These are phyloP conservation scores for Nasonia longicornis DNA, from an alignment of 1,140 invertebrate genomes.

Conservation along the genomic window DNA sequence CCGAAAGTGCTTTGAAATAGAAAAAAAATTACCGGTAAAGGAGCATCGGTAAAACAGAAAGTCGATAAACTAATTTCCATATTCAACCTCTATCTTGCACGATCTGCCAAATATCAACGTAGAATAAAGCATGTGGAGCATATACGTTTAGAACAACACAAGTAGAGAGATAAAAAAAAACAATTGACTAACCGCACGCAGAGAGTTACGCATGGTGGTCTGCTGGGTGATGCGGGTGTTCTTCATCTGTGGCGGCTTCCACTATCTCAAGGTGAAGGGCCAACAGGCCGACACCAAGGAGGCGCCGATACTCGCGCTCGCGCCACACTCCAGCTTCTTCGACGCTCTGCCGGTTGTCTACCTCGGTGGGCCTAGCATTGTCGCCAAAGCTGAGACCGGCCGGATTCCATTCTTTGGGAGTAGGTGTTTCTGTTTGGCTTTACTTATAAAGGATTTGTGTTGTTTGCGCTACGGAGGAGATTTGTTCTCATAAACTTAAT, in stretches of 20 bases:
- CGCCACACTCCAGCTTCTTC: slow-evolving; percentile 92
- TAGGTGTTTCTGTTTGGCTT: slow-evolving; percentile 69
- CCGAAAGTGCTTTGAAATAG: not conserved
- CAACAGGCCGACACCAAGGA: slow-evolving; percentile 75
- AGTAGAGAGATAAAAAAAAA: not conserved
- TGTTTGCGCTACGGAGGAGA: too few relatives aligned
- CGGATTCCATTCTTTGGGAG: slow-evolving; percentile 89
- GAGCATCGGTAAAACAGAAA: slow-evolving; percentile 1
- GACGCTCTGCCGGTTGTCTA: slow-evolving; percentile 87
- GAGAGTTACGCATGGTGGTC: slow-evolving; percentile 72
- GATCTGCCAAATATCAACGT: too few relatives aligned
- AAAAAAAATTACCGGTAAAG: too few relatives aligned
- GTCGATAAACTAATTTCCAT: not conserved
- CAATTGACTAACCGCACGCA: slow-evolving; percentile 52
- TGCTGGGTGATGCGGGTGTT: slow-evolving; percentile 79
- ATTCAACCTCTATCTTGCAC: not conserved
- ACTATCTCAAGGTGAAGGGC: slow-evolving; percentile 79
- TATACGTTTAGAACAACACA: too few relatives aligned
- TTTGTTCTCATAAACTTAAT: too few relatives aligned
- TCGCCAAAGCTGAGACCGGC: slow-evolving; percentile 86
- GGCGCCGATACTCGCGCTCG: slow-evolving; percentile 88
- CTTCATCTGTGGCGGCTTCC: slow-evolving; percentile 85
- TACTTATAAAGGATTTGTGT: slow-evolving; percentile 9
- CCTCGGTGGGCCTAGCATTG: slow-evolving; percentile 86
- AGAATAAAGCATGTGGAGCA: too few relatives aligned